Percentiles rank a stretch among this genome's conserved stretches.
phyloP scores from a whole-genome alignment of 1,140 invertebrate species.

The Drosophila sechellia region DNA sequence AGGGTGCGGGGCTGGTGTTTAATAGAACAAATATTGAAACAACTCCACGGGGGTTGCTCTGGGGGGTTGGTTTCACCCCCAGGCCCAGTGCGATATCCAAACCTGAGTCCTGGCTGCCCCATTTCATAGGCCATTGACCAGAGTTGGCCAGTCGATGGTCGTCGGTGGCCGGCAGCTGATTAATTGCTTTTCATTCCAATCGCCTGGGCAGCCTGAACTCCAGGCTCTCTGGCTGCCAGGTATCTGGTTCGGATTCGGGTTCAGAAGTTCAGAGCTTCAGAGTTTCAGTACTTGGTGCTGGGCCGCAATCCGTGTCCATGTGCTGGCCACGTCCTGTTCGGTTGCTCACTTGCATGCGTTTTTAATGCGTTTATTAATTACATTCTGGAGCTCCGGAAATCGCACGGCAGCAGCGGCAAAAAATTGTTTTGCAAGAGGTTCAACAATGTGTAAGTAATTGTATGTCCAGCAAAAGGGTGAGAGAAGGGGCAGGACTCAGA shows the following conservation, averaged over 20 bases:
- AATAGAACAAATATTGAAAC: slow-evolving; percentile 78
- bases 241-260: background rate
- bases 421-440: slow-evolving; percentile 64
- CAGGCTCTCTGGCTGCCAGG: background rate
- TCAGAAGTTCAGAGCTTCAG: background rate
- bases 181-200: slow-evolving; percentile 69
- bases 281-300: too few species aligned
- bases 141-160: background rate
- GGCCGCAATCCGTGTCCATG: slow-evolving; percentile 10
- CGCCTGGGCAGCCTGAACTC: slow-evolving; percentile 8
- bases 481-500: slow-evolving; percentile 11
- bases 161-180: slow-evolving; percentile 55
- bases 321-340: slow-evolving; percentile 33
- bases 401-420: slow-evolving; percentile 54
- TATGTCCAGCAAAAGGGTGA: slow-evolving; percentile 10
- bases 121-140: slow-evolving; percentile 84
- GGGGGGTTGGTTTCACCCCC: slow-evolving; percentile 12
- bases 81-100: too few species aligned
- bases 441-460: slow-evolving; percentile 78
- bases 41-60: slow-evolving; percentile 27
- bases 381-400: slow-evolving; percentile 60
- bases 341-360: slow-evolving; percentile 75
- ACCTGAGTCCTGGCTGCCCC: slow-evolving; percentile 23
- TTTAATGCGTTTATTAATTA: slow-evolving; percentile 83
- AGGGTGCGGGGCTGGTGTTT: slow-evolving; percentile 39